These are phyloP conservation scores for Gandaritis pyraliata DNA, from an alignment of 2,888 invertebrate species.

Conservation along the genomic window DNA sequence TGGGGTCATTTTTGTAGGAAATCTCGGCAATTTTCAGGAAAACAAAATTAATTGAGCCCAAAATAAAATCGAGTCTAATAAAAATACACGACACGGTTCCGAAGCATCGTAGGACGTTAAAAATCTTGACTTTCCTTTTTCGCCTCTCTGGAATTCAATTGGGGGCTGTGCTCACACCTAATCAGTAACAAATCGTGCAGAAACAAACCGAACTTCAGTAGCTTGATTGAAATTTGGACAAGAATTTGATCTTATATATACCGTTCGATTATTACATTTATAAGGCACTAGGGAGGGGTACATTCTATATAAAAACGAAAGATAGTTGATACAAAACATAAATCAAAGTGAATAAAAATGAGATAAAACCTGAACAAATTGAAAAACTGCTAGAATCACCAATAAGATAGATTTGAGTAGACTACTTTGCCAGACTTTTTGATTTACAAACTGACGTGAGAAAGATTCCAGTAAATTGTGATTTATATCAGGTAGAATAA, in stretches of 20 bases:
- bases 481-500: conserved; percentile 14
- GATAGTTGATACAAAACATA: not conserved
- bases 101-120: conserved; percentile 21
- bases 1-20: not conserved
- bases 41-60: conserved; percentile 11
- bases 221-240: conserved; percentile 62
- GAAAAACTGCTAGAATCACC: too few relatives aligned
- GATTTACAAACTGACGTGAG: not conserved
- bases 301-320: conserved; percentile 12
- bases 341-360: not conserved
- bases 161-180: conserved; percentile 51
- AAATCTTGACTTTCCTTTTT: conserved; percentile 49
- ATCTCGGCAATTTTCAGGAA: not conserved
- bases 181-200: conserved; percentile 74
- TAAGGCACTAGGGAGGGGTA: not conserved
- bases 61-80: conserved; percentile 20
- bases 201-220: conserved; percentile 59
- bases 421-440: too few relatives aligned
- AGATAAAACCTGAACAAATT: too few relatives aligned
- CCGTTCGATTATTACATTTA: conserved; percentile 39
- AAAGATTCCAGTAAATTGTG: not conserved
- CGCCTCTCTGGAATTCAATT: conserved; percentile 59
- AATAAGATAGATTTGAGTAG: too few relatives aligned
- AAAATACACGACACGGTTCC: conserved; percentile 20
- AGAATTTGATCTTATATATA: conserved; percentile 55